Conservation (phyloP, 2,113 vertebrate genomes). For the Istiophorus platypterus region DNA sequence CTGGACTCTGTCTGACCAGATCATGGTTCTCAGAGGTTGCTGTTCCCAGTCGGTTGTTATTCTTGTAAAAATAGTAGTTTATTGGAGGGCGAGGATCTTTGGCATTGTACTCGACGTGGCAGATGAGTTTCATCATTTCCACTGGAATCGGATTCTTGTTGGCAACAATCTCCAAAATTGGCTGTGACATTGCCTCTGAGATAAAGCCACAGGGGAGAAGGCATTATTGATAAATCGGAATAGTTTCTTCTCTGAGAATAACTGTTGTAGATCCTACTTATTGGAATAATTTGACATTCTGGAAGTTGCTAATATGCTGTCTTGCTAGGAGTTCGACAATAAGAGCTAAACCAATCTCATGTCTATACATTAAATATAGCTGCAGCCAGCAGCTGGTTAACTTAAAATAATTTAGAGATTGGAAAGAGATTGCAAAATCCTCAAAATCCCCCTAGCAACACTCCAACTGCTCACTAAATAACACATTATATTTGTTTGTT, state of each 20-base stretch:
- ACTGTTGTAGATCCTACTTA: neutral
- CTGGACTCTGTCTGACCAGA: neutral
- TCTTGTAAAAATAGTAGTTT: slow-evolving; percentile 70
- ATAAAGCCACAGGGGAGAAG: neutral
- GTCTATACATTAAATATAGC: neutral
- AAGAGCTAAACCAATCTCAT: neutral
- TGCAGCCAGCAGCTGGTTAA: neutral
- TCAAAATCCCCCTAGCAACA: no score
- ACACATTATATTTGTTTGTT: no score
- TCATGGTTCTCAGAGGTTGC: slow-evolving; percentile 17
- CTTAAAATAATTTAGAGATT: no score
- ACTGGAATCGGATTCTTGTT: accelerated
- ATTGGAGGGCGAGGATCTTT: slow-evolving; percentile 43
- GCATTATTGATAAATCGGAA: neutral
- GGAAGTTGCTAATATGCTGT: neutral
- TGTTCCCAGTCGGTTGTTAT: slow-evolving; percentile 30
- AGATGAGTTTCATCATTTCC: slow-evolving; percentile 56
- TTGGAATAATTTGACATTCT: neutral
- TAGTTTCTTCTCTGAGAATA: neutral
- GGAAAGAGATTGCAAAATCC: no score
- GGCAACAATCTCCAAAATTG: slow-evolving; percentile 36
- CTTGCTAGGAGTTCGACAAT: neutral
- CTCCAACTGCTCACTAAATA: no score
- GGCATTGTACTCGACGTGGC: slow-evolving; percentile 64
- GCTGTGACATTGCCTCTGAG: slow-evolving; percentile 73